A percentile compares a stretch with the other conserved stretches of the same genome.
Evolutionary conservation across 2,888 invertebrate species (phyloP).

Genomic region (Lepas anatifera): DNA sequence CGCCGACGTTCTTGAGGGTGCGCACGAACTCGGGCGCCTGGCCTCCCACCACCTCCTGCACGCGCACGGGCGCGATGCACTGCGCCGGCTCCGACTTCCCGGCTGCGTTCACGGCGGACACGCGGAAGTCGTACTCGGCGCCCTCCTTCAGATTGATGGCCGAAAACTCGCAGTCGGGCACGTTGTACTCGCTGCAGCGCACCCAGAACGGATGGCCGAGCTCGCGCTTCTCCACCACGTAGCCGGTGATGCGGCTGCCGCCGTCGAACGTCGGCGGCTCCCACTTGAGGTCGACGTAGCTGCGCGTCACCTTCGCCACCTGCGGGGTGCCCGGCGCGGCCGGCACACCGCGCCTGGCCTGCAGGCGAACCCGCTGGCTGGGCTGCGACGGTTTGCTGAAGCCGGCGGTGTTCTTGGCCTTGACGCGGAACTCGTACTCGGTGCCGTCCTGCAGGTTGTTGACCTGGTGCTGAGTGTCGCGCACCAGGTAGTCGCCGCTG

Average conservation of each 20-base stretch:
- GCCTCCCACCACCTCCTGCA: conserved; percentile 80
- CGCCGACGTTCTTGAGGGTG: conserved; percentile 55
- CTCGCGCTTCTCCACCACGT: conserved; percentile 82
- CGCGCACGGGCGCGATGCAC: conserved; percentile 82
- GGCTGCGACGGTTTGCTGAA: conserved; percentile 82
- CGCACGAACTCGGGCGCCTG: conserved; percentile 81
- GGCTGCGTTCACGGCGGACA: conserved; percentile 87
- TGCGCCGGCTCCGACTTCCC: conserved; percentile 72
- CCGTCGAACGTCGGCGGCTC: conserved; percentile 80
- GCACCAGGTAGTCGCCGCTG: conserved; percentile 77
- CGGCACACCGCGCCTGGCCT: conserved; percentile 75
- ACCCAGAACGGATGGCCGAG: conserved; percentile 75
- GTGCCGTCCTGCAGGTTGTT: conserved; percentile 74
- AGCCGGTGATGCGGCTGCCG: conserved; percentile 85
- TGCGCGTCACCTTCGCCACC: conserved; percentile 74
- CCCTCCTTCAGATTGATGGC: conserved; percentile 78
- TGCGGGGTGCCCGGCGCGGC: conserved; percentile 75
- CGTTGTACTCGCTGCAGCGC: conserved; percentile 84
- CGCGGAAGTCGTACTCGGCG: conserved; percentile 88
- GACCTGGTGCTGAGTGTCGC: conserved; percentile 63
- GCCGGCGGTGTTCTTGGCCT: conserved; percentile 96
- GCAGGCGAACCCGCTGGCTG: conserved; percentile 68
- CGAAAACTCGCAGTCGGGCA: conserved; percentile 73
- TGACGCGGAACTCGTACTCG: conserved; percentile 94
- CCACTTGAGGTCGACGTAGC: conserved; percentile 90